These are phyloP conservation scores for Rhopalosiphum nymphaeae DNA, from an alignment of 2,888 invertebrate species.

Conservation along the genomic window DNA sequence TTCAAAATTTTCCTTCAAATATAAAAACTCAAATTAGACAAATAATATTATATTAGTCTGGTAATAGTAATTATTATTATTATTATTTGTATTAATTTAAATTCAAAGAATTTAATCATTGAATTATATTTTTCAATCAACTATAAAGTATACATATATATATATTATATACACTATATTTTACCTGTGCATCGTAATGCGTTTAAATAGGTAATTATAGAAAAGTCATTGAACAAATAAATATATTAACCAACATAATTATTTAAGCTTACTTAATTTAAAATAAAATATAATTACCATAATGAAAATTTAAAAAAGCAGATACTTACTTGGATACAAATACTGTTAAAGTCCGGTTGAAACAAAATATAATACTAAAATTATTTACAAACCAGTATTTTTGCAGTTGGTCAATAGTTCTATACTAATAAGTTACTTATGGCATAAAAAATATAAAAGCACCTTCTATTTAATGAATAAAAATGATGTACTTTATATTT, in stretches of 20 bases:
- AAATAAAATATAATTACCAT: not conserved
- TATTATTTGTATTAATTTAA: not conserved
- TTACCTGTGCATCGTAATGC: too few relatives aligned
- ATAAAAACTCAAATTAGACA: not conserved
- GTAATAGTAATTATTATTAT: not conserved
- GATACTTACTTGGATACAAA: too few relatives aligned
- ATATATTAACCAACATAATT: not conserved
- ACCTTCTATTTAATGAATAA: conserved; percentile 17
- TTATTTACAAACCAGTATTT: not conserved
- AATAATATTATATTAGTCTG: not conserved
- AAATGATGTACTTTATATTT: not conserved
- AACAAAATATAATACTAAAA: not conserved
- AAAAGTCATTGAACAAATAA: not conserved
- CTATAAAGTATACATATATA: not conserved
- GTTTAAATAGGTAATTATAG: not conserved
- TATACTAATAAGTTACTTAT: not conserved
- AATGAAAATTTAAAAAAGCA: not conserved
- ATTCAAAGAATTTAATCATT: not conserved
- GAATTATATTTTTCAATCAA: not conserved
- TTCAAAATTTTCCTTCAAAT: too few relatives aligned
- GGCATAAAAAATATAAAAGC: not conserved
- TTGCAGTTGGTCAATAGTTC: not conserved
- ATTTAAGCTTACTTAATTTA: not conserved
- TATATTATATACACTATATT: too few relatives aligned
- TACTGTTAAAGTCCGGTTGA: not conserved